Percentiles rank a stretch among this genome's conserved stretches.
These are phyloP conservation scores for Ptiloglossa arizonensis DNA, from an alignment of 1,140 invertebrate species.

Conservation along the genomic window DNA sequence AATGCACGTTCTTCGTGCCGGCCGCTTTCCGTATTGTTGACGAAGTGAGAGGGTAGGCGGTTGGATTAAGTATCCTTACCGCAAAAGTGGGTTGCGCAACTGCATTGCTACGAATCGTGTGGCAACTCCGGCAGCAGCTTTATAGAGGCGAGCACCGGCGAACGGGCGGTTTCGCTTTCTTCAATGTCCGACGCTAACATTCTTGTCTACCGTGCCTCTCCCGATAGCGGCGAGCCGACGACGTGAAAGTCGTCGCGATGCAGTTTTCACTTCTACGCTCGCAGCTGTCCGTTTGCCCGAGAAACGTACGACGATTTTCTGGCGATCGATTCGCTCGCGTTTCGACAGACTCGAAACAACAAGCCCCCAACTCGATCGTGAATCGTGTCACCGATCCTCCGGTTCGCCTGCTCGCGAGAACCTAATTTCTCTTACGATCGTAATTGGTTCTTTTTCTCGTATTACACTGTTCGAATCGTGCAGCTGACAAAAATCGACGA, in stretches of 20 bases:
- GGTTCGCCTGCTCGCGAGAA: too few species aligned
- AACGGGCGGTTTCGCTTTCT: conserved; percentile 73
- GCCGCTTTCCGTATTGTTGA: conserved; percentile 61
- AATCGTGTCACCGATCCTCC: too few species aligned
- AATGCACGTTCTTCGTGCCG: conserved; percentile 24
- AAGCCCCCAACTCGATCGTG: too few species aligned
- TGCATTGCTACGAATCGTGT: conserved; percentile 67
- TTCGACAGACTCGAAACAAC: too few species aligned
- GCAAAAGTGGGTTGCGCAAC: conserved; percentile 68
- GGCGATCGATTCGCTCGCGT: too few species aligned
- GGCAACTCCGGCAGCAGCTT: conserved; percentile 56
- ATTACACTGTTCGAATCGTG: too few species aligned
- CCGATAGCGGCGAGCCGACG: conserved; percentile 42
- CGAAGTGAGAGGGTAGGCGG: conserved; percentile 58
- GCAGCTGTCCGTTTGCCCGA: background rate
- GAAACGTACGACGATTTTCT: background rate
- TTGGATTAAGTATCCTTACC: conserved; percentile 67
- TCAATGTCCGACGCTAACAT: conserved; percentile 61
- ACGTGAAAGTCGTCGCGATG: conserved; percentile 70
- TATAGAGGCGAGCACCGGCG: conserved; percentile 27
- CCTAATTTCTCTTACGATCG: too few species aligned
- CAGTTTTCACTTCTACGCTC: conserved; percentile 68
- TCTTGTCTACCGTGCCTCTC: conserved; percentile 40
- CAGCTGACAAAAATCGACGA: too few species aligned
- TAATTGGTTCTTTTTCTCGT: too few species aligned